Percentiles rank a stretch among this genome's conserved stretches.
These are phyloP conservation scores for Oithona nana DNA, from an alignment of 2,888 invertebrate species.

Conservation along the genomic window DNA sequence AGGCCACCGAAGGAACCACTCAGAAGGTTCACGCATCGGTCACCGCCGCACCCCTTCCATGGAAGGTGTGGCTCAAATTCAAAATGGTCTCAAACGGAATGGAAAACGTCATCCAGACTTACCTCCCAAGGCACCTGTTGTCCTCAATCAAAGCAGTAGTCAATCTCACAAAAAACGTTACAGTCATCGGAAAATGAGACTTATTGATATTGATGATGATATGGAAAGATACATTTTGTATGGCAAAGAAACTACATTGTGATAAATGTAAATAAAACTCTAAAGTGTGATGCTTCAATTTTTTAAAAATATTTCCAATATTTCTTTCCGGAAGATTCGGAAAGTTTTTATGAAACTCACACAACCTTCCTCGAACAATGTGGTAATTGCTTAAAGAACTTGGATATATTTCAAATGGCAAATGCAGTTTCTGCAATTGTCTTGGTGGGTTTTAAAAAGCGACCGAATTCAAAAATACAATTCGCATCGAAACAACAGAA, in stretches of 20 bases:
- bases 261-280: not conserved
- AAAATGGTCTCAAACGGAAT: not conserved
- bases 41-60: not conserved
- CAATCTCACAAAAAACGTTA: not conserved
- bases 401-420: no score
- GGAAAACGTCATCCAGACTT: not conserved
- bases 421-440: no score
- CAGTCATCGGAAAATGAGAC: not conserved
- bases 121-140: not conserved
- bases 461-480: no score
- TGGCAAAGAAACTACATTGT: not conserved
- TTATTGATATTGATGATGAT: not conserved
- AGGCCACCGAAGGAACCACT: not conserved
- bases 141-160: no score
- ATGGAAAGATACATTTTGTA: not conserved
- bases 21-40: not conserved
- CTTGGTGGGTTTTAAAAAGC: no score
- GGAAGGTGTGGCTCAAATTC: not conserved
- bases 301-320: no score
- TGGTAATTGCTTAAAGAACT: no score
- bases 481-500: no score
- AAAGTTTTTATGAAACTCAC: no score
- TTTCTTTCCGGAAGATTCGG: no score
- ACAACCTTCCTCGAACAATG: no score
- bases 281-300: no score